Evolutionary conservation across 2,797 vertebrate genomes (phyloP).

Genomic region (Tympanoctomys barrerae): DNA sequence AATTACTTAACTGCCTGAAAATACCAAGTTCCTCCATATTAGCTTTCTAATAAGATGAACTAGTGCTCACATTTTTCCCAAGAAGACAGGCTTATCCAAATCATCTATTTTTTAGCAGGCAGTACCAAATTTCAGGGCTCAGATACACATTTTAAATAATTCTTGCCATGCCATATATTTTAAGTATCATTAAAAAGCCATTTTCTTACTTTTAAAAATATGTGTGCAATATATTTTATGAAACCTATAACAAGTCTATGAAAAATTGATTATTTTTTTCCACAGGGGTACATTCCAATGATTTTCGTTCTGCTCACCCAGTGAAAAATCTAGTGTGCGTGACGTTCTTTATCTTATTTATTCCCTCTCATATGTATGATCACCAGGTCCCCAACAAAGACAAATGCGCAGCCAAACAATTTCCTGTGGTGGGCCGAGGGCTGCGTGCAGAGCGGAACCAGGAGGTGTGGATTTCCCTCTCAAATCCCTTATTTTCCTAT

Average conservation of each 20-base stretch:
- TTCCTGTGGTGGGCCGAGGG: slow-evolving; percentile 39
- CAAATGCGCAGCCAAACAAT: slow-evolving; percentile 51
- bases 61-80: slow-evolving; percentile 61
- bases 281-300: slow-evolving; percentile 71
- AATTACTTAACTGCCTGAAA: slow-evolving; percentile 65
- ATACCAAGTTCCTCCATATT: slow-evolving; percentile 47
- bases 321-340: slow-evolving; percentile 43
- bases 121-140: slow-evolving; percentile 73
- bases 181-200: slow-evolving; percentile 79
- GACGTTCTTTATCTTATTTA: slow-evolving; percentile 73
- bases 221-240: slow-evolving; percentile 75
- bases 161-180: slow-evolving; percentile 74
- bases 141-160: slow-evolving; percentile 79
- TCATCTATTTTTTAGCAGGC: slow-evolving; percentile 77
- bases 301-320: slow-evolving; percentile 77
- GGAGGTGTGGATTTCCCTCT: slow-evolving; percentile 32
- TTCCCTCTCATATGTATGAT: slow-evolving; percentile 50
- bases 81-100: slow-evolving; percentile 71
- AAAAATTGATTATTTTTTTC: slow-evolving; percentile 85
- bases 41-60: slow-evolving; percentile 70
- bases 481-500: slow-evolving; percentile 6
- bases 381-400: slow-evolving; percentile 64
- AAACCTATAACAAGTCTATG: slow-evolving; percentile 82
- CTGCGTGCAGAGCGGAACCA: not conserved
- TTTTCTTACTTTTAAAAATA: slow-evolving; percentile 76